Evolutionary conservation across 2,113 vertebrate genomes (phyloP), one percentile per base, ranked within the genome.

Genomic region (Corythaixoides concolor): DNA sequence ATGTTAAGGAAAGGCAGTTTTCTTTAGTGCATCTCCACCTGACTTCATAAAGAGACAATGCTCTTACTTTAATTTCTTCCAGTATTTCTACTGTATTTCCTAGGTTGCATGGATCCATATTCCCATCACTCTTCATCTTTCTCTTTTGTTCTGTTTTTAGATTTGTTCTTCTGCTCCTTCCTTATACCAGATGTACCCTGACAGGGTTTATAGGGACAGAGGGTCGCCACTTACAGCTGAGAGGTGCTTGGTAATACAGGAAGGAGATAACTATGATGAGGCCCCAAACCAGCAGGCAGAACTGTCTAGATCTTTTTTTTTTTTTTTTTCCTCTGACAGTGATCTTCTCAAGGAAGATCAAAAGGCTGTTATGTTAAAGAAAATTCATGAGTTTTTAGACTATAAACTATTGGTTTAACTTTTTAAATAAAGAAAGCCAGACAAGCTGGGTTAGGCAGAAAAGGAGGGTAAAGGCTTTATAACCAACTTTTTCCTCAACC

Each of bases 401-500:
- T 30, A 33, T 21, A 55, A 85, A 72, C 8, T 49, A 35, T n/a
- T 56, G 39, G 11, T 24, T 86, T 52, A 52, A 66, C 4, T 45
- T 76, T 80, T 62, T 53, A 4, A 76, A 68, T 17, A 37, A 5
- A 63, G 18, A 60, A 92, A 84, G 15, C 4, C 37, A 77, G 50
- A n/a, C 9, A 67, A 93, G 5, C 0, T 1, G 1, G 4, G 4
- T 59, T 66, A 91, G 24, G 32, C 30, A 80, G 41, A 53, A 86
- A 64, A 56, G 1, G 26, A 35, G 3, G 52, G 10, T 22, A 74
- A 81, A 63, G 10, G 2, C 3, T 78, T 78, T 56, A 35, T n/a
- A 87, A 52, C 1, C 26, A 37, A 64, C 6, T 37, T 67, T 55
- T 14, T 19, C 26, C 21, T 2, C 37, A 75, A 0, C 2, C 1